Percentiles rank a stretch among this genome's conserved stretches.
Conservation (phyloP, 2,797 vertebrate species). For the Acanthurus tractus region DNA sequence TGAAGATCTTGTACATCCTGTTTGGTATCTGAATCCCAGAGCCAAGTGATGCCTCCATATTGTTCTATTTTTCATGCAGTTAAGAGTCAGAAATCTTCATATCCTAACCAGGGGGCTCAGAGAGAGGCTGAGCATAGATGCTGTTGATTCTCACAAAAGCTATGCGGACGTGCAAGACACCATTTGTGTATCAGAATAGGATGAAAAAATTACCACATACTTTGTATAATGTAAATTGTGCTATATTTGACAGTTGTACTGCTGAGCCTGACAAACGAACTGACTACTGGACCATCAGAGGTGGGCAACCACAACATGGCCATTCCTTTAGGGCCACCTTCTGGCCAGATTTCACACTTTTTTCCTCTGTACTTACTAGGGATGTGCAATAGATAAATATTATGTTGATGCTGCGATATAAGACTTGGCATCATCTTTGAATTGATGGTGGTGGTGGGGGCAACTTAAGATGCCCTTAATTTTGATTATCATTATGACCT, state of each 20-base stretch:
- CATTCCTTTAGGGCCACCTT: conserved; percentile 13
- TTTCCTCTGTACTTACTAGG: not conserved
- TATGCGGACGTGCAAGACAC: not conserved
- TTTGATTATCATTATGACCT: no score
- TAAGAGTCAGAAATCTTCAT: not conserved
- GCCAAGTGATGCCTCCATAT: not conserved
- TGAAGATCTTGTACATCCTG: not conserved
- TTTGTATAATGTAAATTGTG: not conserved
- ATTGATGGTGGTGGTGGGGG: no score
- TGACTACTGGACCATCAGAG: not conserved
- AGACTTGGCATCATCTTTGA: no score
- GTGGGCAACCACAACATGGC: not conserved
- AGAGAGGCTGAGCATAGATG: not conserved
- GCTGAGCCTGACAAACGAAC: conserved; percentile 3
- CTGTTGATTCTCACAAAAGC: not conserved
- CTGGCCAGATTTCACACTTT: conserved; percentile 4
- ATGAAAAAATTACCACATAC: no score
- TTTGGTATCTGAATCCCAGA: not conserved
- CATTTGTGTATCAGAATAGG: not conserved
- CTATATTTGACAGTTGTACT: not conserved
- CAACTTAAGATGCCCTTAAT: no score
- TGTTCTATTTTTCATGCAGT: not conserved
- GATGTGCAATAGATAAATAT: no score
- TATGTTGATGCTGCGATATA: no score
- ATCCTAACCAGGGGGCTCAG: not conserved